A percentile compares a stretch with the other conserved stretches of the same genome.
phyloP scores from a whole-genome alignment of 2,113 vertebrate species.

The Zapornia atra region DNA sequence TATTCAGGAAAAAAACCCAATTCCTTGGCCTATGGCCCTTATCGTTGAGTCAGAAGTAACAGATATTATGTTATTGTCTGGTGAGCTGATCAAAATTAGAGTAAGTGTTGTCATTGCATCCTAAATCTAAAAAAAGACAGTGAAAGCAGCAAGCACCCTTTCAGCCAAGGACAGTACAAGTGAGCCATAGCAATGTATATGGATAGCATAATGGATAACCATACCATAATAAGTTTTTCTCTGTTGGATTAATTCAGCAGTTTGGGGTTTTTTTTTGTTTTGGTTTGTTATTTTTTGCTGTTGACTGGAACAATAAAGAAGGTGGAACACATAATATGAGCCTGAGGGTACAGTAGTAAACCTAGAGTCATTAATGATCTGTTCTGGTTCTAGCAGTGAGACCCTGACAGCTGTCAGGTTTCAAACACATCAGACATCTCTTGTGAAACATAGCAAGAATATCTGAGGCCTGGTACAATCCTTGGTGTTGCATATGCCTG shows the following conservation, averaged over 20 bases:
- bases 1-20: neutral
- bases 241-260: neutral
- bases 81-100: neutral
- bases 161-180: neutral
- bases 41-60: neutral
- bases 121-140: neutral
- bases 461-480: neutral
- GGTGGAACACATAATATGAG: neutral
- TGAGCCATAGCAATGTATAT: neutral
- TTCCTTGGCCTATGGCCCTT: neutral
- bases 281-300: neutral
- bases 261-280: neutral
- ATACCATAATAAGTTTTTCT: neutral
- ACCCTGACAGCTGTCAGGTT: constrained; percentile 12
- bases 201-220: neutral
- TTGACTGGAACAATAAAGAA: neutral
- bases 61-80: neutral
- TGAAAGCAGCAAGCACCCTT: neutral
- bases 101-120: neutral
- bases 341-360: neutral
- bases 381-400: neutral
- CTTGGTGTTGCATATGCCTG: neutral
- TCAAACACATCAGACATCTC: neutral
- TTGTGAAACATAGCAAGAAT: neutral
- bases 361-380: neutral